Percentiles rank a stretch among this genome's conserved stretches.
These are phyloP conservation scores for Leptoclinus maculatus DNA, from an alignment of 2,797 vertebrate genomes.

Conservation along the genomic window DNA sequence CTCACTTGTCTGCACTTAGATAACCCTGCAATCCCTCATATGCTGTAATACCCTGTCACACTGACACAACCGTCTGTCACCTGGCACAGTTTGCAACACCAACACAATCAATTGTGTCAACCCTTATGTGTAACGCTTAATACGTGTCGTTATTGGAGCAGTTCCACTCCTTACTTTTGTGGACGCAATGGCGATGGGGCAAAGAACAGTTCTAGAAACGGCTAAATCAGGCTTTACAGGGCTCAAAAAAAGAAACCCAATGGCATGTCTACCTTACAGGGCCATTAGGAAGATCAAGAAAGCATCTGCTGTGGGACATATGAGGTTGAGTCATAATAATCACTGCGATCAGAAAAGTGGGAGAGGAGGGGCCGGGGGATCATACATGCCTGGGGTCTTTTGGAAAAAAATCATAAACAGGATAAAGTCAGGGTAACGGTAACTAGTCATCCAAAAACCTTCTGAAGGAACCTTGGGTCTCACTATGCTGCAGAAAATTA, in stretches of 20 bases:
- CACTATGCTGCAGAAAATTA: background rate
- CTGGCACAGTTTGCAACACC: constrained; percentile 4
- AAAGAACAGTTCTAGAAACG: constrained; percentile 17
- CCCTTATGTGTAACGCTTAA: background rate
- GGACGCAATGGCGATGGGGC: background rate
- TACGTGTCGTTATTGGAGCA: background rate
- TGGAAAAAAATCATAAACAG: constrained; percentile 3
- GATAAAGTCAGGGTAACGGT: background rate
- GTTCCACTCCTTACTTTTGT: constrained; percentile 7
- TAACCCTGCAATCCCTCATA: constrained; percentile 39
- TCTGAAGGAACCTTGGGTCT: background rate
- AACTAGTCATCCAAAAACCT: background rate
- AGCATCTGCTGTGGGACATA: constrained; percentile 15
- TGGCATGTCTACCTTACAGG: constrained; percentile 1
- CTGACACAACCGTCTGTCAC: constrained; percentile 47
- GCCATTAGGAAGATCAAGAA: constrained; percentile 12
- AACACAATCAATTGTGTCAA: constrained; percentile 18
- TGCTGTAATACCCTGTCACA: constrained; percentile 21
- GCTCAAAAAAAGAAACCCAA: constrained; percentile 14
- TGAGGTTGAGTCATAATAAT: background rate
- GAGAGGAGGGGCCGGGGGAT: background rate
- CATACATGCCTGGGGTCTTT: background rate
- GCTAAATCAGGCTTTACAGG: constrained; percentile 14
- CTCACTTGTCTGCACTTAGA: constrained; percentile 52
- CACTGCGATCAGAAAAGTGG: background rate